Evolutionary conservation across 1,140 invertebrate genomes (phyloP).

Genomic region (Plodia interpunctella): DNA sequence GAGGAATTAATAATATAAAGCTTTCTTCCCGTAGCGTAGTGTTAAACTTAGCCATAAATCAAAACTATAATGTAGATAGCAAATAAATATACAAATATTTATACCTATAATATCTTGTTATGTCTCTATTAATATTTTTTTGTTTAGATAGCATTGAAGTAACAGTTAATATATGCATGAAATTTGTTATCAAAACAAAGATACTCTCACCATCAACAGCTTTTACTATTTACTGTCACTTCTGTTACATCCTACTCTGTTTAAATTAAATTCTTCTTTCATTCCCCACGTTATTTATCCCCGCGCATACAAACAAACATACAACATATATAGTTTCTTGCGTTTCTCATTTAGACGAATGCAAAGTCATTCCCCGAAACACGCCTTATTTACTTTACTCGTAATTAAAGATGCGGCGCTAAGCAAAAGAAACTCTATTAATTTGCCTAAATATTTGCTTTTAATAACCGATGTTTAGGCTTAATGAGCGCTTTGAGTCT

Average conservation of each 20-base stretch:
- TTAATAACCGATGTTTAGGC: conserved; percentile 46
- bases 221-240: background rate
- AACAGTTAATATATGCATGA: no score
- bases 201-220: no score
- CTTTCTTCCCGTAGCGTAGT: no score
- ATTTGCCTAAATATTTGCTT: conserved; percentile 69
- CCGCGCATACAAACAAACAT: conserved; percentile 40
- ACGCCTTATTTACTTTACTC: conserved; percentile 60
- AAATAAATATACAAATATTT: no score
- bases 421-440: conserved; percentile 71
- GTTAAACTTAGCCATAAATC: no score
- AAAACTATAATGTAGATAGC: no score
- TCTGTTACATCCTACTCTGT: background rate
- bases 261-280: background rate
- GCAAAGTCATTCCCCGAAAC: conserved; percentile 65
- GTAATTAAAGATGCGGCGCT: conserved; percentile 69
- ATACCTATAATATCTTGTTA: no score
- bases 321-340: conserved; percentile 55
- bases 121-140: no score
- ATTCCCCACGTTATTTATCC: conserved; percentile 36
- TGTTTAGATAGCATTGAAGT: no score
- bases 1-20: no score
- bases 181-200: no score
- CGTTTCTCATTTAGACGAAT: conserved; percentile 59
- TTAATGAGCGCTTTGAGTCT: conserved; percentile 14